Conservation (phyloP, 1,140 invertebrate species). For the Acyrthosiphon pisum region DNA sequence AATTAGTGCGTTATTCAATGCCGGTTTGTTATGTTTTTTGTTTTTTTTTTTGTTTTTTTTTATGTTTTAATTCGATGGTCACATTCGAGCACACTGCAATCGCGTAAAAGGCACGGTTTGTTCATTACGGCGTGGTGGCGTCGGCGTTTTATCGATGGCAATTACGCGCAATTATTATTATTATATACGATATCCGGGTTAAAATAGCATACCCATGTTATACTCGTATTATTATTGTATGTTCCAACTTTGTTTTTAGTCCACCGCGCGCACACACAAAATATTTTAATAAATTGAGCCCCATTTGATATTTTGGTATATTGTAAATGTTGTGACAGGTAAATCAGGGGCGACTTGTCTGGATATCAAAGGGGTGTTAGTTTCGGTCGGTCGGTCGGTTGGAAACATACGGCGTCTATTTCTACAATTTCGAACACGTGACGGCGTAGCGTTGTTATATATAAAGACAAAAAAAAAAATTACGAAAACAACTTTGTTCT, state of each 20-base stretch:
- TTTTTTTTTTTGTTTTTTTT: not conserved
- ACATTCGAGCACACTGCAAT: not conserved
- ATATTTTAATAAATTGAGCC: not conserved
- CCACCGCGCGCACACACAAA: not conserved
- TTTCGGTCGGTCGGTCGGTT: not conserved
- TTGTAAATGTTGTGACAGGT: not conserved
- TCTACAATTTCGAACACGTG: not conserved
- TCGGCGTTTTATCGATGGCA: not conserved
- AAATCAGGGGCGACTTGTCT: not conserved
- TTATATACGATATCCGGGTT: not conserved
- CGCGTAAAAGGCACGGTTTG: not conserved
- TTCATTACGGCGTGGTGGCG: not conserved
- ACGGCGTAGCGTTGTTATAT: not conserved
- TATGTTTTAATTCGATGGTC: not conserved
- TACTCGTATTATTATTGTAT: no score
- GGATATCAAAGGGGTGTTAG: not conserved
- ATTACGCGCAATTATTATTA: not conserved
- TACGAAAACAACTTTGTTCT: not conserved
- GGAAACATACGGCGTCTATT: not conserved
- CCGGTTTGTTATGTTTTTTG: not conserved
- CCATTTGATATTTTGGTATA: not conserved
- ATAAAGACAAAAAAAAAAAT: not conserved
- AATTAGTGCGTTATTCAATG: not conserved
- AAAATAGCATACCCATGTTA: not conserved
- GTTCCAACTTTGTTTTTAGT: not conserved